These are phyloP conservation scores for Cheilosia pagana DNA, from an alignment of 2,888 invertebrate genomes.

Conservation along the genomic window DNA sequence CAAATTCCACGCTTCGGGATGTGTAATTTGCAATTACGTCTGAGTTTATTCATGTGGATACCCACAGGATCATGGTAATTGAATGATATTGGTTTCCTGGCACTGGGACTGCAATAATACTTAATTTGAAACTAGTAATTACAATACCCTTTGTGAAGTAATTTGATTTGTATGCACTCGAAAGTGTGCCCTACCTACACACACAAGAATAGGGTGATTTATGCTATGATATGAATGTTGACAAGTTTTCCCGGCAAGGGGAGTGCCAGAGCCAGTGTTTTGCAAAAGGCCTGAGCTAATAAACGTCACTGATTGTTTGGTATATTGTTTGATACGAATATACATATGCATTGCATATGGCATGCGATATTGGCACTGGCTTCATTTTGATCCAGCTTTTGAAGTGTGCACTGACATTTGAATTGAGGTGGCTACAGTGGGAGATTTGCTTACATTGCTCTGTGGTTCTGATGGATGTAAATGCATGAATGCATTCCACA, in stretches of 20 bases:
- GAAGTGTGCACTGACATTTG: neutral
- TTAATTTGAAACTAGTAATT: slow-evolving; percentile 4
- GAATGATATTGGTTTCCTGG: slow-evolving; percentile 13
- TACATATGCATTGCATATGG: neutral
- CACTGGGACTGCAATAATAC: slow-evolving; percentile 2
- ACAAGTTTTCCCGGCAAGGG: neutral
- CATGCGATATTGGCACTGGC: neutral
- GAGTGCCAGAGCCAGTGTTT: neutral
- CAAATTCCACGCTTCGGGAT: slow-evolving; percentile 11
- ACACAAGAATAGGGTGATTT: slow-evolving; percentile 6
- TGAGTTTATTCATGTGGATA: slow-evolving; percentile 4
- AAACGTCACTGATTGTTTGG: neutral
- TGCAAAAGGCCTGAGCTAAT: slow-evolving; percentile 5
- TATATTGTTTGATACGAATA: neutral
- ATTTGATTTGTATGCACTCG: slow-evolving; percentile 9
- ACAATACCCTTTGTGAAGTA: slow-evolving; percentile 4
- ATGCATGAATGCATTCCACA: neutral
- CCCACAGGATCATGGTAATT: neutral
- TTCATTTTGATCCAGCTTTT: neutral
- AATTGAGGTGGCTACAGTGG: neutral
- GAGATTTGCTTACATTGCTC: no score
- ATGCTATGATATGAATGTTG: neutral
- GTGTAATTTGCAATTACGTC: slow-evolving; percentile 21
- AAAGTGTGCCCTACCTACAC: slow-evolving; percentile 2
- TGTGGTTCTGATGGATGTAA: neutral